A percentile compares a stretch with the other conserved stretches of the same genome.
phyloP scores from a whole-genome alignment of 1,140 invertebrate genomes.

The Dysdera silvatica region DNA sequence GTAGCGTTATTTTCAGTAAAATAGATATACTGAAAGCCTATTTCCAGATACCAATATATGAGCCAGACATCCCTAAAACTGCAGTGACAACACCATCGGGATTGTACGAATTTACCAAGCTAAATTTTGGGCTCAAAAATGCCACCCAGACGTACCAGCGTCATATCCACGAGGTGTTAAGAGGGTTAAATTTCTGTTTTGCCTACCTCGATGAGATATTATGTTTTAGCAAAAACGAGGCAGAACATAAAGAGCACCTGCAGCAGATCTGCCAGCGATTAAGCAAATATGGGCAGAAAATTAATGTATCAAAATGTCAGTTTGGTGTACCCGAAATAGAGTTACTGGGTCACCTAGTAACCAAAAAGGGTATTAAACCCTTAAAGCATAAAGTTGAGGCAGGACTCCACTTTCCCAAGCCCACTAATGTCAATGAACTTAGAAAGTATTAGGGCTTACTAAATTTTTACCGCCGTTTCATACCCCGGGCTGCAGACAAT shows the following conservation, averaged over 20 bases:
- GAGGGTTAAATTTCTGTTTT: conserved; percentile 25
- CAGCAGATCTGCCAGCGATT: conserved; percentile 40
- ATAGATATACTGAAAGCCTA: conserved; percentile 34
- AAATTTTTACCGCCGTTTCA: conserved; percentile 43
- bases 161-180: conserved; percentile 22
- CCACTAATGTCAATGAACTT: conserved; percentile 37
- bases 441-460: conserved; percentile 39
- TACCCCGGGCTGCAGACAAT: conserved; percentile 33
- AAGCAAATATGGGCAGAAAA: conserved; percentile 33
- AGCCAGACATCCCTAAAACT: conserved; percentile 38
- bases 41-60: conserved; percentile 36
- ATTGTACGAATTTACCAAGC: not conserved
- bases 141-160: conserved; percentile 47
- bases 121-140: conserved; percentile 35
- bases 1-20: conserved; percentile 32
- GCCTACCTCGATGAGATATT: conserved; percentile 38
- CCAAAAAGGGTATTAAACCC: not conserved
- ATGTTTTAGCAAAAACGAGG: conserved; percentile 39
- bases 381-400: conserved; percentile 21
- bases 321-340: conserved; percentile 13
- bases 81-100: not conserved
- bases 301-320: conserved; percentile 35
- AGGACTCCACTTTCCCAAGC: conserved; percentile 38
- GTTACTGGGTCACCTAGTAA: conserved; percentile 26
- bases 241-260: conserved; percentile 42